These are phyloP conservation scores for Aldrovandia affinis DNA, from an alignment of 2,797 vertebrate species.

Conservation along the genomic window DNA sequence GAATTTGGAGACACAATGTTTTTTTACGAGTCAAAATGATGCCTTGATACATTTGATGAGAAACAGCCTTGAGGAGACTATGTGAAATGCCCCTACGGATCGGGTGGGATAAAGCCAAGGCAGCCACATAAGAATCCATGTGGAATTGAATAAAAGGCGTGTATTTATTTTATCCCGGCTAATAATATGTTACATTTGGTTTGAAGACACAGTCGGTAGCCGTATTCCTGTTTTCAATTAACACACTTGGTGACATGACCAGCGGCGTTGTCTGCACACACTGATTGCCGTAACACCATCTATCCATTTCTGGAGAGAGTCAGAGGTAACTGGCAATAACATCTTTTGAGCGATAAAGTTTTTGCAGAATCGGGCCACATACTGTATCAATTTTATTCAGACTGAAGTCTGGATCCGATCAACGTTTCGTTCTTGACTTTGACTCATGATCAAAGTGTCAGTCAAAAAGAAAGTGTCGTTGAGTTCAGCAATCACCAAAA, in stretches of 20 bases:
- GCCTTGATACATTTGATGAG: not conserved
- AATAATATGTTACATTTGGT: constrained; percentile 2
- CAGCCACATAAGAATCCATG: not conserved
- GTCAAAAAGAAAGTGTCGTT: not conserved
- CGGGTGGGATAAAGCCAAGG: not conserved
- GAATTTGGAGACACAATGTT: not conserved
- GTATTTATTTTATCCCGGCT: not conserved
- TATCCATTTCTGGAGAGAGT: not conserved
- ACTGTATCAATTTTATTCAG: constrained; percentile 73
- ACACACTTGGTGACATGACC: not conserved
- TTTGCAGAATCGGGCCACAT: constrained; percentile 63
- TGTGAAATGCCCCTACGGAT: not conserved
- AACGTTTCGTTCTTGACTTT: not conserved
- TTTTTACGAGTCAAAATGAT: constrained; percentile 17
- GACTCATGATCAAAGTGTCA: not conserved
- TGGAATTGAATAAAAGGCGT: not conserved
- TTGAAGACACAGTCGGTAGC: not conserved
- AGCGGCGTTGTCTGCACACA: not conserved
- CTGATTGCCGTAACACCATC: not conserved
- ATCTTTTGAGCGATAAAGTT: constrained; percentile 28
- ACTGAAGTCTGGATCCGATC: constrained; percentile 45
- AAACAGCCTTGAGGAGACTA: not conserved
- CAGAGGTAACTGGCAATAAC: not conserved
- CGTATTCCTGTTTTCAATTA: constrained; percentile 1
- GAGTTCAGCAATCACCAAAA: not conserved